Evolutionary conservation across 1,140 invertebrate species (phyloP).

Genomic region (Drosophila ohnishii): DNA sequence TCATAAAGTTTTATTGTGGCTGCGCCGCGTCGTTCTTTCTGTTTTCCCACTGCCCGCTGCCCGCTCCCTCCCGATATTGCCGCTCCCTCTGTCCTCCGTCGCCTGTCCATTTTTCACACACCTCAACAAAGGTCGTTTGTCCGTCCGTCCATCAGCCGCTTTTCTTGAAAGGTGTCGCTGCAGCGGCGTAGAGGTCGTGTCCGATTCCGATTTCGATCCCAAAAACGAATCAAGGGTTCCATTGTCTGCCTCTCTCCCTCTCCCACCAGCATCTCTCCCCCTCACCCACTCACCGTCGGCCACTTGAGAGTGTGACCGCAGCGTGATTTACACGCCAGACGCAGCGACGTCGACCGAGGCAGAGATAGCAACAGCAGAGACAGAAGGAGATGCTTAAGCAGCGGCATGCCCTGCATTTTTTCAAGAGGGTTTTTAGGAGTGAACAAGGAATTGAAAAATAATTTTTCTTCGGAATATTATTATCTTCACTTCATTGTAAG

Average conservation of each 20-base stretch:
- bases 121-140: conserved; percentile 74
- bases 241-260: conserved; percentile 52
- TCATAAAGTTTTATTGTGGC: conserved; percentile 80
- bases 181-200: conserved; percentile 37
- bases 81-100: conserved; percentile 1
- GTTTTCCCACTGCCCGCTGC: conserved; percentile 9
- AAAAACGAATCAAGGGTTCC: conserved; percentile 62
- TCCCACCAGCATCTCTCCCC: conserved; percentile 12
- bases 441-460: not conserved
- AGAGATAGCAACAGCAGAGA: conserved; percentile 21
- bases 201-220: conserved; percentile 53
- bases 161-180: conserved; percentile 56
- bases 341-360: conserved; percentile 49
- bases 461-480: not conserved
- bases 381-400: conserved; percentile 17
- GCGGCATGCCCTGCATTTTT: not conserved
- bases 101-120: conserved; percentile 56
- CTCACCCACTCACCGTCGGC: conserved; percentile 21
- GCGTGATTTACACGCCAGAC: conserved; percentile 74
- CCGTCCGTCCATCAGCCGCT: conserved; percentile 34
- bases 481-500: not conserved
- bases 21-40: conserved; percentile 56
- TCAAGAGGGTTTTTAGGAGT: too few relatives aligned
- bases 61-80: not conserved
- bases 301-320: conserved; percentile 81